These are phyloP conservation scores for Corythornis vintsioides DNA, from an alignment of 2,113 vertebrate genomes.

Conservation along the genomic window DNA sequence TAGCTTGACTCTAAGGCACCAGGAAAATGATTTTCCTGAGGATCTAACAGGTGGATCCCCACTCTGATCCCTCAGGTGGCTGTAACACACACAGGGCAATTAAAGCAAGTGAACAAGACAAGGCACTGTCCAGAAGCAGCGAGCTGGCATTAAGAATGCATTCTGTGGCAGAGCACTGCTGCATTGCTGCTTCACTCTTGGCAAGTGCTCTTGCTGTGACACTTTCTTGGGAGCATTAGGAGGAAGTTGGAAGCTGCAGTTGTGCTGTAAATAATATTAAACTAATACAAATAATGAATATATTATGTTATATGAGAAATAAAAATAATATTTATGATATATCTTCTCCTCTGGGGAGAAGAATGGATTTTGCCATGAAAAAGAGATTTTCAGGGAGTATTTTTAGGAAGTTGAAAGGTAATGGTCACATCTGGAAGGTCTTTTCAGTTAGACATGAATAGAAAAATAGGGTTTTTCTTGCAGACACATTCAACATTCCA, in stretches of 20 bases:
- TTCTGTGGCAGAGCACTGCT: not conserved
- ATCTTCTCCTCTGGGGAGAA: too few relatives aligned
- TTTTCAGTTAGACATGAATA: not conserved
- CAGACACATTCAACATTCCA: not conserved
- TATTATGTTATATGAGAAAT: too few relatives aligned
- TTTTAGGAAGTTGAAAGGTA: not conserved
- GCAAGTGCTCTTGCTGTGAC: not conserved
- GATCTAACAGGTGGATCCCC: not conserved
- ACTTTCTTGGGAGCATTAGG: not conserved
- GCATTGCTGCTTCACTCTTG: not conserved
- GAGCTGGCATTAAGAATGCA: not conserved
- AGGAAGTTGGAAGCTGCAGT: not conserved
- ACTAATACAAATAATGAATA: too few relatives aligned
- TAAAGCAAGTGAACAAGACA: not conserved
- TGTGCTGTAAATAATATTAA: not conserved
- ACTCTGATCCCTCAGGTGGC: not conserved
- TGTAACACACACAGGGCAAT: not conserved
- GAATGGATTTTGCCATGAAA: too few relatives aligned
- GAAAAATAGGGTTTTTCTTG: not conserved
- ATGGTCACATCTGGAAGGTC: not conserved
- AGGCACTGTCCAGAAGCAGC: not conserved
- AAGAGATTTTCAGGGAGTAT: not conserved
- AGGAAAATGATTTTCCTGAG: not conserved
- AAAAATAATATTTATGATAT: too few relatives aligned
- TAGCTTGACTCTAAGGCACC: not conserved